These are phyloP conservation scores for Aphelinus atriplicis DNA, from an alignment of 1,140 invertebrate species.

Conservation along the genomic window DNA sequence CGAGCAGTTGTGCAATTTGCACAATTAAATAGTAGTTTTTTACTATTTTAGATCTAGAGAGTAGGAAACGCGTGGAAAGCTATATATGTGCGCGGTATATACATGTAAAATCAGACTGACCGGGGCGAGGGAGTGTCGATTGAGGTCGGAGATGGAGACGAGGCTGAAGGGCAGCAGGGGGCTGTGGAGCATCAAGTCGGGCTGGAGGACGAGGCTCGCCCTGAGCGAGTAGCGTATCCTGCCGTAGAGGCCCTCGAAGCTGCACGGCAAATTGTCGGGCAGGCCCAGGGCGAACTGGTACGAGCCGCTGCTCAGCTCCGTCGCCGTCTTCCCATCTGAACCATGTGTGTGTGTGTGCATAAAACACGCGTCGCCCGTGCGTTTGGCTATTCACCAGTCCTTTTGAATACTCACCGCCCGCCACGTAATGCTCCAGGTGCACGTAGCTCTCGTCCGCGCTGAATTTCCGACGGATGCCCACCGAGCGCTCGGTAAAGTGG, in stretches of 20 bases:
- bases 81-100: background rate
- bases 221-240: constrained; percentile 53
- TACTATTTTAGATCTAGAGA: no score
- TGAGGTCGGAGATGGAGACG: constrained; percentile 49
- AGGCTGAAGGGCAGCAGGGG: constrained; percentile 52
- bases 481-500: constrained; percentile 52
- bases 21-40: no score
- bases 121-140: constrained; percentile 50
- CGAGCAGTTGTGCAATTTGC: no score
- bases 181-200: constrained; percentile 42
- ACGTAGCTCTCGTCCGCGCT: constrained; percentile 49
- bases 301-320: constrained; percentile 37
- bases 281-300: constrained; percentile 51
- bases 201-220: constrained; percentile 47
- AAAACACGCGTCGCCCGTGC: background rate
- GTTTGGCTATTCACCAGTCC: no score
- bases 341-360: background rate
- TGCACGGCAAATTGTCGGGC: constrained; percentile 51
- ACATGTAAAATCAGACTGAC: constrained; percentile 35
- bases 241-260: constrained; percentile 56
- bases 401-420: constrained; percentile 43
- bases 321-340: constrained; percentile 42
- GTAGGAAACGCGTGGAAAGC: no score
- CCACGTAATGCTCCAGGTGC: constrained; percentile 46
- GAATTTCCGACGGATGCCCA: constrained; percentile 50